phyloP scores from a whole-genome alignment of 2,113 vertebrate genomes.

The Montifringilla adamsi region DNA sequence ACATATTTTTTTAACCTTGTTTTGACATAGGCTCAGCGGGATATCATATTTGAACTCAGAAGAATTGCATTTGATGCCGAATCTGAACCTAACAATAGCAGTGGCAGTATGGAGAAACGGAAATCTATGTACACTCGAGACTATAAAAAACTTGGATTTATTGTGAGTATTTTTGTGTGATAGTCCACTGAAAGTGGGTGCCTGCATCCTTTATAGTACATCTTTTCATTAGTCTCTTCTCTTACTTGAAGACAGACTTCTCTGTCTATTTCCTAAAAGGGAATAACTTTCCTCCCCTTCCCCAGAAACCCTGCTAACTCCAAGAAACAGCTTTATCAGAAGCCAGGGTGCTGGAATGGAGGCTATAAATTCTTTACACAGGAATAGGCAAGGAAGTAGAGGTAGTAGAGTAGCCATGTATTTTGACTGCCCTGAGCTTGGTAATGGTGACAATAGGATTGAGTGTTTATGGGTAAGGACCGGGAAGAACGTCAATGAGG shows the following conservation, averaged over 20 bases:
- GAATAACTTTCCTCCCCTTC: neutral
- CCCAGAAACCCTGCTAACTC: neutral
- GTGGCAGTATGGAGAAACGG: constrained; percentile 95
- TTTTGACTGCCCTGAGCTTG: neutral
- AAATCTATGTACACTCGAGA: constrained; percentile 99
- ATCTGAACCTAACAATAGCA: constrained; percentile 87
- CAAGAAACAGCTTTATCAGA: neutral
- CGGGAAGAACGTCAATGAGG: neutral
- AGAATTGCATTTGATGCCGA: constrained; percentile 96
- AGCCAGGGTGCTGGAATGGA: neutral
- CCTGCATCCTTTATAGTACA: neutral
- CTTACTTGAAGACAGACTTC: too few species aligned
- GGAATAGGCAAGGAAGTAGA: neutral
- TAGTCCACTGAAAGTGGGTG: neutral
- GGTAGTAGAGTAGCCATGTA: neutral
- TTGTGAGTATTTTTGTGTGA: constrained; percentile 80
- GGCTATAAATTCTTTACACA: neutral
- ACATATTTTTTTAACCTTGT: neutral
- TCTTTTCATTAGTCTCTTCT: neutral
- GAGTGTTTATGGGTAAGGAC: neutral
- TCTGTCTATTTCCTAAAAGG: neutral
- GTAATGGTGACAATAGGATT: neutral
- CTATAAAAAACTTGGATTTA: constrained; percentile 98
- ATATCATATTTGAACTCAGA: constrained; percentile 97
- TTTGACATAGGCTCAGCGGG: constrained; percentile 86